phyloP scores from a whole-genome alignment of 1,140 invertebrate species.

The Triops longicaudatus region DNA sequence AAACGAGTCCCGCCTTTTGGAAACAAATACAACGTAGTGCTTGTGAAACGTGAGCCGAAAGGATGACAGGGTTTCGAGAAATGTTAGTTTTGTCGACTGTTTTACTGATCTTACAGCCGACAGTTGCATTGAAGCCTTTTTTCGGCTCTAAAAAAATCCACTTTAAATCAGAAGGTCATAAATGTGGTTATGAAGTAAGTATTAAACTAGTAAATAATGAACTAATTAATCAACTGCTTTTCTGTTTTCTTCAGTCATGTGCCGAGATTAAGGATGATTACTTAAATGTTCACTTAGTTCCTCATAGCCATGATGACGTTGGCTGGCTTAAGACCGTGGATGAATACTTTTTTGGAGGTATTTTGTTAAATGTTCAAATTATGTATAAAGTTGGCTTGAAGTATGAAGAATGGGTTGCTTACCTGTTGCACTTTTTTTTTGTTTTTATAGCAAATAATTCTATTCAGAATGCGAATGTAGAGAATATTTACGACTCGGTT shows the following conservation, averaged over 20 bases:
- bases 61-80: neutral
- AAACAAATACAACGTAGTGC: neutral
- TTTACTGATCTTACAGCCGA: neutral
- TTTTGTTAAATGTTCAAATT: neutral
- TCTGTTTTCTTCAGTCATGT: constrained; percentile 18
- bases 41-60: neutral
- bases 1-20: neutral
- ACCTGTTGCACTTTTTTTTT: neutral
- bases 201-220: no score
- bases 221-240: no score
- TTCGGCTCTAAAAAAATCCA: constrained; percentile 4
- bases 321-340: constrained; percentile 53
- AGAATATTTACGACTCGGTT: constrained; percentile 47
- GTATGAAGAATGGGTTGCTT: neutral
- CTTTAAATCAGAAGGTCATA: neutral
- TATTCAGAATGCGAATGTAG: constrained; percentile 33
- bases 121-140: neutral
- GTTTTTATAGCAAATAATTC: constrained; percentile 33
- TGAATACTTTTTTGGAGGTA: constrained; percentile 46
- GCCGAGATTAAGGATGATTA: neutral
- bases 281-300: constrained; percentile 45
- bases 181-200: neutral
- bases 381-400: no score
- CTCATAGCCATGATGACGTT: constrained; percentile 46
- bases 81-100: neutral